phyloP scores from a whole-genome alignment of 2,113 vertebrate species.

The Brachyhypopomus gauderio region DNA sequence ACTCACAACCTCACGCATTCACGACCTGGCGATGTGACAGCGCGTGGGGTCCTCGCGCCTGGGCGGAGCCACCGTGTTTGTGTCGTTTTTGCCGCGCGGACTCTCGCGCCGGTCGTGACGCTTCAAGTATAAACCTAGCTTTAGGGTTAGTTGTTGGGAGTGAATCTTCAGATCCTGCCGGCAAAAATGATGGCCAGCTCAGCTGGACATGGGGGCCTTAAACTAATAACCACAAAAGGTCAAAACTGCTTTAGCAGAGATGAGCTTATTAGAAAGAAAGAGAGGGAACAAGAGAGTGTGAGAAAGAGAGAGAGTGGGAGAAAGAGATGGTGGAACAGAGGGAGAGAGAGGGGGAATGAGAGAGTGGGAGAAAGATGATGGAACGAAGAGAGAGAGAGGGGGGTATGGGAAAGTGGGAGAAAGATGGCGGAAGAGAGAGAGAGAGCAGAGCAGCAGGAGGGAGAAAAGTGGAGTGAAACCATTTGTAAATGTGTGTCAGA shows the following conservation, averaged over 20 bases:
- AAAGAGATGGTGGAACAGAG: not conserved
- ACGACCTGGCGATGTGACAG: too few relatives aligned
- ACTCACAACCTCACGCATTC: too few relatives aligned
- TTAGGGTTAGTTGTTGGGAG: not conserved
- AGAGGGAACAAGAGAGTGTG: slow-evolving; percentile 7
- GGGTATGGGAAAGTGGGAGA: not conserved
- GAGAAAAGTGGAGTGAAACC: slow-evolving; percentile 32
- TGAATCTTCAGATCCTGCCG: slow-evolving; percentile 45
- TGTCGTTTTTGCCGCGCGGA: too few relatives aligned
- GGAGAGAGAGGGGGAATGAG: slow-evolving; percentile 33
- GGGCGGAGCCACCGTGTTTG: too few relatives aligned
- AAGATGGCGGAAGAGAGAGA: slow-evolving; percentile 19
- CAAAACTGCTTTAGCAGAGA: slow-evolving; percentile 58
- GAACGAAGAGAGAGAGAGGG: slow-evolving; percentile 20
- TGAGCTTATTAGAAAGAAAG: slow-evolving; percentile 49
- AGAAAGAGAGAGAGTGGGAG: not conserved
- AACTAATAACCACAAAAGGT: slow-evolving; percentile 64
- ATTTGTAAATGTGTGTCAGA: slow-evolving; percentile 42
- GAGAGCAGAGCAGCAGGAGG: slow-evolving; percentile 8
- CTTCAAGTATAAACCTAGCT: too few relatives aligned
- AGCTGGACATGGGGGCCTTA: slow-evolving; percentile 42
- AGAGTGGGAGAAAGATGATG: slow-evolving; percentile 25
- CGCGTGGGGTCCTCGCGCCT: too few relatives aligned
- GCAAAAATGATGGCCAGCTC: slow-evolving; percentile 31
- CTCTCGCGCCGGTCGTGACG: too few relatives aligned